Conservation (phyloP, 1,140 invertebrate species). For the Drosophila triauraria region DNA sequence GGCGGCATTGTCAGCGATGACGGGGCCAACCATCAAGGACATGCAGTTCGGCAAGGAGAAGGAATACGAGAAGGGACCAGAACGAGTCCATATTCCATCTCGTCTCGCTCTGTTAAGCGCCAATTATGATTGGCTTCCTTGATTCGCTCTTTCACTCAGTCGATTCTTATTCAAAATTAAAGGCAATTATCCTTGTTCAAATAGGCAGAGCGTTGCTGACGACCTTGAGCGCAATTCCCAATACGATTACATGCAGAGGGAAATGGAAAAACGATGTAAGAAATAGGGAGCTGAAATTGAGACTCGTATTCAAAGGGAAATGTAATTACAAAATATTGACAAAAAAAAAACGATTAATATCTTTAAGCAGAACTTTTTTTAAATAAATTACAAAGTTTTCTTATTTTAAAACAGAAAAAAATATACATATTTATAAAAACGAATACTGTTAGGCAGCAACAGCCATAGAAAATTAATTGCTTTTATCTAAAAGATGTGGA, state of each 20-base stretch:
- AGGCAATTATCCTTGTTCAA: constrained; percentile 71
- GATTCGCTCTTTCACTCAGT: constrained; percentile 25
- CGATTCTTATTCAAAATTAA: constrained; percentile 70
- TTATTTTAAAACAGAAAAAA: not conserved
- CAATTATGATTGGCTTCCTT: constrained; percentile 67
- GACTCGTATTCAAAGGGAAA: constrained; percentile 1
- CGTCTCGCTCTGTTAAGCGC: constrained; percentile 38
- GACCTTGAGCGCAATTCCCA: constrained; percentile 27
- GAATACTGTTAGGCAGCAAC: not conserved
- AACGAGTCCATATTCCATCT: constrained; percentile 22
- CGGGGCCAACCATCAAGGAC: constrained; percentile 46
- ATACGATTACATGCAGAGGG: constrained; percentile 11
- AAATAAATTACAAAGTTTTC: not conserved
- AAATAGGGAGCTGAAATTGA: constrained; percentile 4
- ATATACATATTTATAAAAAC: not conserved
- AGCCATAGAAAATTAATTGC: not conserved
- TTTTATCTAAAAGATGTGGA: too few species aligned
- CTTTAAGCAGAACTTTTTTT: not conserved
- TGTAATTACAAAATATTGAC: not conserved
- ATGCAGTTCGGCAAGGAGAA: constrained; percentile 3
- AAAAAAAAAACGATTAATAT: not conserved
- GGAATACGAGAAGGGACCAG: constrained; percentile 12
- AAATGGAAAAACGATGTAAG: constrained; percentile 32
- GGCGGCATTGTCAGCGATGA: constrained; percentile 61
- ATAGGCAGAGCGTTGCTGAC: constrained; percentile 41